phyloP scores from a whole-genome alignment of 2,888 invertebrate species.

The Argyra leucocephala region DNA sequence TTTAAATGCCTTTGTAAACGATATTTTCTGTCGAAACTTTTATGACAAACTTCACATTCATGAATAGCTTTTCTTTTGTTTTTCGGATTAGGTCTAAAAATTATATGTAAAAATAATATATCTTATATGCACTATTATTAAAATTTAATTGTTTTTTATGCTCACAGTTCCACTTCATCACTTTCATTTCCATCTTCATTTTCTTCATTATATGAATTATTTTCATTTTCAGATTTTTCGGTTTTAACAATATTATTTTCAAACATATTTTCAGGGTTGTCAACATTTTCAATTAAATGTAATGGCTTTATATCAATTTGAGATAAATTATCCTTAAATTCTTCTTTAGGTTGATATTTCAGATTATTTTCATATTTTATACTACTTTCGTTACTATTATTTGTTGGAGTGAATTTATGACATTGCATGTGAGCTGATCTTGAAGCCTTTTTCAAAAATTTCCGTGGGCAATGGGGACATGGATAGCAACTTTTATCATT shows the following conservation, averaged over 20 bases:
- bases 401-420: not conserved
- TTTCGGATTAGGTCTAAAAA: conserved; percentile 22
- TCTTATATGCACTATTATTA: conserved; percentile 28
- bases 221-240: conserved; percentile 15
- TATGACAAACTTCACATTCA: conserved; percentile 45
- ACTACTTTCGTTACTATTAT: not conserved
- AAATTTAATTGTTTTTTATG: not conserved
- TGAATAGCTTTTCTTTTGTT: conserved; percentile 22
- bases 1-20: conserved; percentile 36
- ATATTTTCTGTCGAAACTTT: conserved; percentile 44
- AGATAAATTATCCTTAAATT: not conserved
- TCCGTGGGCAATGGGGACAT: conserved; percentile 48
- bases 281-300: not conserved
- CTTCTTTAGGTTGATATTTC: not conserved
- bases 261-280: not conserved
- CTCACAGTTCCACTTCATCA: not conserved
- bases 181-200: conserved; percentile 20
- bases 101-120: conserved; percentile 22
- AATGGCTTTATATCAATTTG: not conserved
- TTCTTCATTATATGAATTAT: conserved; percentile 28
- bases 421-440: conserved; percentile 43
- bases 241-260: conserved; percentile 15
- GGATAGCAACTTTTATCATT: conserved; percentile 27
- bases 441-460: conserved; percentile 47
- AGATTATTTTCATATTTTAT: not conserved